These are phyloP conservation scores for Aphyosemion australe DNA, from an alignment of 2,113 vertebrate genomes.

Conservation along the genomic window DNA sequence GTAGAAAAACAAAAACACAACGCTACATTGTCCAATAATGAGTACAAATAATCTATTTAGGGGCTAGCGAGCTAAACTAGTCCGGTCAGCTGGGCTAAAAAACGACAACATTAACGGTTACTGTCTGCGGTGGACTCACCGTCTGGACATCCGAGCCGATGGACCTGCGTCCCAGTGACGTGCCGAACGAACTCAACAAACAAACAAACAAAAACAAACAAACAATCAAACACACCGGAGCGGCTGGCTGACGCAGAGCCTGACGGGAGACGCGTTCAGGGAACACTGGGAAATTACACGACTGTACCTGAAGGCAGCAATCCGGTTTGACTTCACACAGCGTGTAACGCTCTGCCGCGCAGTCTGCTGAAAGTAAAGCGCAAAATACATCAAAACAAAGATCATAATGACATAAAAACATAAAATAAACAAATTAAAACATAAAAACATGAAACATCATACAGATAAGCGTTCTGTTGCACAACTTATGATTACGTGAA, in stretches of 20 bases:
- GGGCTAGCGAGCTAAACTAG: slow-evolving; percentile 13
- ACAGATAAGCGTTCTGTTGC: not conserved
- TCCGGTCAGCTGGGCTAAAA: not conserved
- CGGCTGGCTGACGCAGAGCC: slow-evolving; percentile 47
- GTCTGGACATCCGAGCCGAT: not conserved
- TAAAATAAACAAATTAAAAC: not conserved
- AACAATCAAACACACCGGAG: slow-evolving; percentile 18
- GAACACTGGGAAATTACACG: slow-evolving; percentile 30
- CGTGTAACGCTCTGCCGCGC: not conserved
- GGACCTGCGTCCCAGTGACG: slow-evolving; percentile 7
- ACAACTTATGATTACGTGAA: too few relatives aligned
- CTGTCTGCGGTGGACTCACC: slow-evolving; percentile 41
- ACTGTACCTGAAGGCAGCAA: not conserved
- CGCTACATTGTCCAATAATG: slow-evolving; percentile 38
- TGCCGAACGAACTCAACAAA: slow-evolving; percentile 13
- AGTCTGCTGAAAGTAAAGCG: not conserved
- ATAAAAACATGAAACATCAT: not conserved
- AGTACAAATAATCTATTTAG: slow-evolving; percentile 8
- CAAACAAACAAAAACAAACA: slow-evolving; percentile 32
- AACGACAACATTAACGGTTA: not conserved
- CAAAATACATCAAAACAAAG: not conserved
- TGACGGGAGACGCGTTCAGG: slow-evolving; percentile 45
- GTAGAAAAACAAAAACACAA: not conserved
- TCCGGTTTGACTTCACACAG: not conserved
- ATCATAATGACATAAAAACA: not conserved